phyloP scores from a whole-genome alignment of 2,797 vertebrate genomes.

The Fistularia tabacaria region DNA sequence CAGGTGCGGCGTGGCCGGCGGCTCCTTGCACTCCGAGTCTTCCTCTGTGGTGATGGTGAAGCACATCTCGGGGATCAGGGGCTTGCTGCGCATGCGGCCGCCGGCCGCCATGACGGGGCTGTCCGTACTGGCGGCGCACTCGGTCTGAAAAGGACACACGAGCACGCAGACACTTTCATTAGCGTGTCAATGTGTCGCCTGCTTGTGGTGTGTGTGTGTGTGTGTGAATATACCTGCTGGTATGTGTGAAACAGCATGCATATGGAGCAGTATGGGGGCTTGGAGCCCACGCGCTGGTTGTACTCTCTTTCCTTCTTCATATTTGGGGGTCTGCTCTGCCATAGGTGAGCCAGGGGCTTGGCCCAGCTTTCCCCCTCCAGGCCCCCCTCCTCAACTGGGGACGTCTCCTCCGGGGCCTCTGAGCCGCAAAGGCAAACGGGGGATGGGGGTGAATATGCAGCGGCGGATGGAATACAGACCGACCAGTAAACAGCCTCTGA shows the following conservation, averaged over 20 bases:
- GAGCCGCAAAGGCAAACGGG: conserved; percentile 7
- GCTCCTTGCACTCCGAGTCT: conserved; percentile 81
- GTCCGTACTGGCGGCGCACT: conserved; percentile 71
- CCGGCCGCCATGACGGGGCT: conserved; percentile 47
- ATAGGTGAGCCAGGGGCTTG: conserved; percentile 89
- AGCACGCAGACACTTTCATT: neutral
- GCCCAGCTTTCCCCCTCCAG: conserved; percentile 89
- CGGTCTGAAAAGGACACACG: conserved; percentile 68
- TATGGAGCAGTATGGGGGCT: conserved; percentile 87
- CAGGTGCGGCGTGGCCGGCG: conserved; percentile 79
- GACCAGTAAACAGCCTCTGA: neutral
- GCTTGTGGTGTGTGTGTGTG: neutral
- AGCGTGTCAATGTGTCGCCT: no score
- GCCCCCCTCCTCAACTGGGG: conserved; percentile 79
- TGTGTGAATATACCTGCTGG: conserved; percentile 77
- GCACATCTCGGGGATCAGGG: conserved; percentile 94
- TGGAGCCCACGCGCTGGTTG: conserved; percentile 84
- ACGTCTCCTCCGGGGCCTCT: conserved; percentile 83
- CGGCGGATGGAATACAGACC: no score
- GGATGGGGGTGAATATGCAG: neutral
- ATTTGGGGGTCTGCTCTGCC: conserved; percentile 90
- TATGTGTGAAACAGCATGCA: conserved; percentile 90
- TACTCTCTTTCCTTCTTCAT: conserved; percentile 89
- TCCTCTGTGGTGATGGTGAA: conserved; percentile 87
- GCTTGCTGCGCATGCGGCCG: conserved; percentile 80